Evolutionary conservation across 2,797 vertebrate species (phyloP).

Genomic region (Poeciliopsis presidionis): DNA sequence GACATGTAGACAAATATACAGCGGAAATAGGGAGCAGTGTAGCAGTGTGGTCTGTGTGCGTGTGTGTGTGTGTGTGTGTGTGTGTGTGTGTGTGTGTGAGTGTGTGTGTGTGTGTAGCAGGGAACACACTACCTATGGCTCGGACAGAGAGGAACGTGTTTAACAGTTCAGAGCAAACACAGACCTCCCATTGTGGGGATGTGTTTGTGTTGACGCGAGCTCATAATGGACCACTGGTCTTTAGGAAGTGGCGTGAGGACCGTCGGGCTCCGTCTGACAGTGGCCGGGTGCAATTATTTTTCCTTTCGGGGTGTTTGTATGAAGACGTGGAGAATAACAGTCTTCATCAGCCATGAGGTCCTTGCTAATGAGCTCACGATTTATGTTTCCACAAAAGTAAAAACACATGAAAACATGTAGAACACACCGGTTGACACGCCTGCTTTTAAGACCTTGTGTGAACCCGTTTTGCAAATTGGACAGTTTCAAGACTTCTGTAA

Average conservation of each 20-base stretch:
- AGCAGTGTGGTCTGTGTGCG: slow-evolving; percentile 3
- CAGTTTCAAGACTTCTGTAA: too few relatives aligned
- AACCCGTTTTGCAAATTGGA: too few relatives aligned
- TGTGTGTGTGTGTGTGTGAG: slow-evolving; percentile 1
- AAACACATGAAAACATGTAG: too few relatives aligned
- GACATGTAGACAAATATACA: slow-evolving; percentile 63
- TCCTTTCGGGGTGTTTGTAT: background rate
- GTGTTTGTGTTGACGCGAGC: slow-evolving; percentile 40
- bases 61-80: slow-evolving; percentile 10
- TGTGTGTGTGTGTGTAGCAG: slow-evolving; percentile 6
- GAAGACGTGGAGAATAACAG: background rate
- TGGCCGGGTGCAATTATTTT: background rate
- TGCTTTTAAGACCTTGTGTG: too few relatives aligned
- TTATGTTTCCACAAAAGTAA: too few relatives aligned
- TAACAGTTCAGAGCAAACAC: slow-evolving; percentile 32
- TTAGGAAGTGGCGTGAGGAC: background rate
- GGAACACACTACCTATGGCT: slow-evolving; percentile 15
- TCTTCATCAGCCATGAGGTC: too few relatives aligned
- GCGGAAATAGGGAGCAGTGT: slow-evolving; percentile 30
- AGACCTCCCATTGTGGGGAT: slow-evolving; percentile 48
- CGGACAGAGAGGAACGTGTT: slow-evolving; percentile 20
- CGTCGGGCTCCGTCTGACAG: background rate
- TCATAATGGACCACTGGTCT: slow-evolving; percentile 22
- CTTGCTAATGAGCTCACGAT: too few relatives aligned
- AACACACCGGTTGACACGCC: too few relatives aligned